Evolutionary conservation across 2,888 invertebrate species (phyloP).

Genomic region (Mythimna vitellina): DNA sequence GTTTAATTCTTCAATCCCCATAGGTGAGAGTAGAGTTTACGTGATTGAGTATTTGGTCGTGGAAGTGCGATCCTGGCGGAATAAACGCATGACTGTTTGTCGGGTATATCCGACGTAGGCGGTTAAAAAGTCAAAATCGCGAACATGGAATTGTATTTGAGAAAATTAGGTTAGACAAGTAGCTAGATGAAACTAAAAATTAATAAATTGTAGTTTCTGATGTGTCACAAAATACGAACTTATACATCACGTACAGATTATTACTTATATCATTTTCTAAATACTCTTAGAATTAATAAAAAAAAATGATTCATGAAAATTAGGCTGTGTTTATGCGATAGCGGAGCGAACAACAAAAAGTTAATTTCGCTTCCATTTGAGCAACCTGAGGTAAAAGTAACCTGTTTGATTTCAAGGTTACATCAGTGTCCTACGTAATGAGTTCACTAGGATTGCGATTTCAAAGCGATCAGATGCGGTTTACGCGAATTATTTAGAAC

Average conservation of each 20-base stretch:
- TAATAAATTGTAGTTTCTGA: constrained; percentile 22
- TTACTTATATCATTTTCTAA: neutral
- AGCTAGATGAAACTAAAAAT: constrained; percentile 55
- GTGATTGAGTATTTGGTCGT: too few species aligned
- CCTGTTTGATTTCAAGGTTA: too few species aligned
- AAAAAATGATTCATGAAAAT: neutral
- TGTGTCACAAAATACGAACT: constrained; percentile 20
- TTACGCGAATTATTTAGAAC: too few species aligned
- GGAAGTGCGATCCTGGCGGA: too few species aligned
- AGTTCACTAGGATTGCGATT: too few species aligned
- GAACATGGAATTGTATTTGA: constrained; percentile 31
- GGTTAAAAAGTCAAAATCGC: neutral
- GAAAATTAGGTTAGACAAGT: constrained; percentile 31
- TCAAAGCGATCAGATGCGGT: too few species aligned
- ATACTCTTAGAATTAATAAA: constrained; percentile 12
- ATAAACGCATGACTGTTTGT: too few species aligned
- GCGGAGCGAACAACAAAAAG: neutral
- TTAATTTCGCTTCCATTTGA: neutral
- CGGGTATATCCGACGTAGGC: too few species aligned
- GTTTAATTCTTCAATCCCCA: too few species aligned
- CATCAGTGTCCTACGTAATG: too few species aligned
- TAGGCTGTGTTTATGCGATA: constrained; percentile 5
- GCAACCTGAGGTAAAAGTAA: neutral
- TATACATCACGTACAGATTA: constrained; percentile 2
- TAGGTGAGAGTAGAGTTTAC: too few species aligned